Percentiles rank a stretch among this genome's conserved stretches.
Evolutionary conservation across 2,888 invertebrate species (phyloP).

Genomic region (Sarcophaga variegata): DNA sequence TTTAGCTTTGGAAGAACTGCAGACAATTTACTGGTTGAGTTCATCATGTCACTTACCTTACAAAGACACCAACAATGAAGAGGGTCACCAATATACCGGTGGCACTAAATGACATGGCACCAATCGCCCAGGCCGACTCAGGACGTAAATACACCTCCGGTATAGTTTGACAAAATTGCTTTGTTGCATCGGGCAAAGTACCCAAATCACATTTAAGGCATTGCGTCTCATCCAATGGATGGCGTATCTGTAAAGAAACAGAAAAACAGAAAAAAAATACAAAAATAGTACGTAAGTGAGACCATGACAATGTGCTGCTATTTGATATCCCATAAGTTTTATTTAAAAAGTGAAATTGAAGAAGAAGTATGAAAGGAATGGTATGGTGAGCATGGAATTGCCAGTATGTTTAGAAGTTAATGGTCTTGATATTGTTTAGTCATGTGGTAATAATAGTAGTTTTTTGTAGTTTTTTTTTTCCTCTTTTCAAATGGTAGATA

Average conservation of each 20-base stretch:
- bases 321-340: not conserved
- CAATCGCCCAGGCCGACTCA: constrained; percentile 95
- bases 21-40: not conserved
- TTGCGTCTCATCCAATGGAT: constrained; percentile 90
- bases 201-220: constrained; percentile 92
- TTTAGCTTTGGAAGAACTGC: not conserved
- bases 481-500: not conserved
- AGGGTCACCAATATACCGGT: constrained; percentile 91
- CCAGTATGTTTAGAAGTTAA: constrained; percentile 39
- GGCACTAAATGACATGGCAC: constrained; percentile 94
- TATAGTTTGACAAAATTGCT: constrained; percentile 88
- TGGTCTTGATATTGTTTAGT: constrained; percentile 46
- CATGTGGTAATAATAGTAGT: constrained; percentile 42
- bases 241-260: constrained; percentile 86
- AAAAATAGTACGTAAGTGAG: not conserved
- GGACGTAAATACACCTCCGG: constrained; percentile 91
- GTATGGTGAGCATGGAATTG: not conserved
- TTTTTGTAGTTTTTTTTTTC: not conserved
- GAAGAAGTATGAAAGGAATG: not conserved
- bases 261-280: constrained; percentile 8
- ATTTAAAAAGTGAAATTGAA: not conserved
- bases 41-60: constrained; percentile 81
- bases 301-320: not conserved
- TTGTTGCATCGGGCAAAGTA: constrained; percentile 90
- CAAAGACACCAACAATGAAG: constrained; percentile 91